A percentile compares a stretch with the other conserved stretches of the same genome.
Evolutionary conservation across 2,797 vertebrate species (phyloP).

Genomic region (Melanotaenia trifasciata): DNA sequence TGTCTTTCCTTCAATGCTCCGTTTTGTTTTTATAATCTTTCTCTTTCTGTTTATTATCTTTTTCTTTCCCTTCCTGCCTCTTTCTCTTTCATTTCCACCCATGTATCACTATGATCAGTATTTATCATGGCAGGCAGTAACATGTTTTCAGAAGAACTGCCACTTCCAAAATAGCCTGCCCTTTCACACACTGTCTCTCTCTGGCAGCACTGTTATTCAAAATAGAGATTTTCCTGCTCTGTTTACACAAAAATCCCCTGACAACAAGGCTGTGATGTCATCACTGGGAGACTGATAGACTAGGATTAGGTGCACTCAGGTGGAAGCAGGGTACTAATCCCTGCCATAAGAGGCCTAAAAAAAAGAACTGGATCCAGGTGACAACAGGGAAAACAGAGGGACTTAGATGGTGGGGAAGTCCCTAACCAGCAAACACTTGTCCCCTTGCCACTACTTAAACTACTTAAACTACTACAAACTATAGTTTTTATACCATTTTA

Average conservation of each 20-base stretch:
- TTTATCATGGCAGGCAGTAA: conserved; percentile 23
- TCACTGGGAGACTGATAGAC: conserved; percentile 39
- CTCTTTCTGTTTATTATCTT: background rate
- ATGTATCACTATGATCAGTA: conserved; percentile 9
- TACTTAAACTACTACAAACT: conserved; percentile 21
- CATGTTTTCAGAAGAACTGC: conserved; percentile 3
- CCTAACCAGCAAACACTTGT: conserved; percentile 35
- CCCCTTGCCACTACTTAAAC: background rate
- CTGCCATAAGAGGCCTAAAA: conserved; percentile 51
- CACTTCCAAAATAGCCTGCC: conserved; percentile 54
- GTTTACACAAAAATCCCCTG: conserved; percentile 37
- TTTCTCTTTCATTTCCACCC: conserved; percentile 12
- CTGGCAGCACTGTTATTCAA: conserved; percentile 36
- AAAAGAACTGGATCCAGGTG: conserved; percentile 39
- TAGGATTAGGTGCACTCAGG: conserved; percentile 48
- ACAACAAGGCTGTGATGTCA: conserved; percentile 59
- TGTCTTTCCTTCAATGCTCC: background rate
- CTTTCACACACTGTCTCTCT: conserved; percentile 44
- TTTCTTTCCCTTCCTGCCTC: conserved; percentile 9
- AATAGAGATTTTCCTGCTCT: conserved; percentile 22
- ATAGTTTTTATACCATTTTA: conserved; percentile 13
- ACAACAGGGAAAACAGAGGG: conserved; percentile 42
- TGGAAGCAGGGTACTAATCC: conserved; percentile 58
- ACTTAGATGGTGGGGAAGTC: conserved; percentile 55
- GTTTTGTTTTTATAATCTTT: conserved; percentile 6